Conservation (phyloP, 92 coral and sea anemone species). For the Muricea muricata region DNA sequence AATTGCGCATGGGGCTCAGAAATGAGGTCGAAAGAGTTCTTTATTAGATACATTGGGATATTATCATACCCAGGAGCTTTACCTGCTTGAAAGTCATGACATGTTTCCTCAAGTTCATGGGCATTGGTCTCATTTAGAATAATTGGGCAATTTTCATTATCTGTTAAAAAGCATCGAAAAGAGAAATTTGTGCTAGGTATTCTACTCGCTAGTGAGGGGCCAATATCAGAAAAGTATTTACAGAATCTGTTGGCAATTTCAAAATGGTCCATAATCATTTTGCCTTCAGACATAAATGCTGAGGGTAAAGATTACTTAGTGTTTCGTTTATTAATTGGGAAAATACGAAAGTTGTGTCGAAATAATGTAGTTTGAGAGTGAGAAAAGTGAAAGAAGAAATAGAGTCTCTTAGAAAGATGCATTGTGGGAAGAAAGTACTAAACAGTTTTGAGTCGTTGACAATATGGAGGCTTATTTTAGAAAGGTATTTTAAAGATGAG, state of each 20-base stretch:
- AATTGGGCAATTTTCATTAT: no score
- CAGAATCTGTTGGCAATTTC: no score
- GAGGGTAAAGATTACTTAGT: no score
- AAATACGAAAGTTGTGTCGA: background rate
- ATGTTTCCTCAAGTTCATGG: no score
- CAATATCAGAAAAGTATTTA: no score
- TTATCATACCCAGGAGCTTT: no score
- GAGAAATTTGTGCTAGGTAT: no score
- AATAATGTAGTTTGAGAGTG: background rate
- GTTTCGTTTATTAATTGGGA: constrained; percentile 35
- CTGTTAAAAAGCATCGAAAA: background rate
- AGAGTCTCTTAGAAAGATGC: background rate
- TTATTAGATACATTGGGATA: constrained; percentile 7
- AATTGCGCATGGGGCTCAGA: constrained; percentile 29
- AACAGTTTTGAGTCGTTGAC: background rate
- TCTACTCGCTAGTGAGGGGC: no score
- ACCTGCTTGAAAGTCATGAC: no score
- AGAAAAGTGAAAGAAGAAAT: background rate
- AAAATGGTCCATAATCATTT: no score
- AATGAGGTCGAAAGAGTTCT: constrained; percentile 31
- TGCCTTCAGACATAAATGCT: no score
- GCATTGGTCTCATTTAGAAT: no score
- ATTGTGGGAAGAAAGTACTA: background rate
- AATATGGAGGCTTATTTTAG: background rate
- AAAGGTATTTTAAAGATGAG: background rate